A percentile compares a stretch with the other conserved stretches of the same genome.
Evolutionary conservation across 2,797 vertebrate species (phyloP).

Genomic region (Pantherophis alleghaniensis): DNA sequence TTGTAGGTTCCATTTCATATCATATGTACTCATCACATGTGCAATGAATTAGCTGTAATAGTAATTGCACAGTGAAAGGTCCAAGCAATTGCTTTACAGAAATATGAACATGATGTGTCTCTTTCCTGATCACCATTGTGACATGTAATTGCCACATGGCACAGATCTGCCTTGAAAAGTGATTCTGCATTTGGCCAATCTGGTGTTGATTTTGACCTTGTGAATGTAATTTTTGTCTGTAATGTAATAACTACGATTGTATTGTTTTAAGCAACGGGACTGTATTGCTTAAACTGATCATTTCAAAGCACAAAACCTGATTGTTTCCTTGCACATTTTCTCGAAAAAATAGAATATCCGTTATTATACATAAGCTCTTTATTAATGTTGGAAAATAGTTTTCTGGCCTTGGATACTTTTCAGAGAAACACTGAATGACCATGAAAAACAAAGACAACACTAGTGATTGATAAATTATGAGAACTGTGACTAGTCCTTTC

Average conservation of each 20-base stretch:
- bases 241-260: conserved; percentile 23
- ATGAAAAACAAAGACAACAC: conserved; percentile 9
- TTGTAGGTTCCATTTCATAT: conserved; percentile 8
- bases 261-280: conserved; percentile 29
- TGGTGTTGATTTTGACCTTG: conserved; percentile 36
- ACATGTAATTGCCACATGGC: conserved; percentile 29
- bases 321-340: conserved; percentile 26
- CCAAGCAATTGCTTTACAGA: conserved; percentile 14
- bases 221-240: conserved; percentile 41
- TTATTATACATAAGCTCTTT: conserved; percentile 33
- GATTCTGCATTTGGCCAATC: conserved; percentile 23
- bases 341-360: background rate
- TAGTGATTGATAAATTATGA: conserved; percentile 7
- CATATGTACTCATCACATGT: conserved; percentile 16
- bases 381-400: conserved; percentile 32
- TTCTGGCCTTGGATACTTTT: conserved; percentile 25
- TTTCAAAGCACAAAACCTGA: conserved; percentile 32
- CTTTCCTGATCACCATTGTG: conserved; percentile 19
- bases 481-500: background rate
- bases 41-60: conserved; percentile 10
- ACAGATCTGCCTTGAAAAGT: conserved; percentile 28
- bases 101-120: conserved; percentile 19
- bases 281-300: conserved; percentile 14
- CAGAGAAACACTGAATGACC: conserved; percentile 19
- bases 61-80: conserved; percentile 9